These are phyloP conservation scores for Gymnoscopelus braueri DNA, from an alignment of 2,797 vertebrate genomes.

Conservation along the genomic window DNA sequence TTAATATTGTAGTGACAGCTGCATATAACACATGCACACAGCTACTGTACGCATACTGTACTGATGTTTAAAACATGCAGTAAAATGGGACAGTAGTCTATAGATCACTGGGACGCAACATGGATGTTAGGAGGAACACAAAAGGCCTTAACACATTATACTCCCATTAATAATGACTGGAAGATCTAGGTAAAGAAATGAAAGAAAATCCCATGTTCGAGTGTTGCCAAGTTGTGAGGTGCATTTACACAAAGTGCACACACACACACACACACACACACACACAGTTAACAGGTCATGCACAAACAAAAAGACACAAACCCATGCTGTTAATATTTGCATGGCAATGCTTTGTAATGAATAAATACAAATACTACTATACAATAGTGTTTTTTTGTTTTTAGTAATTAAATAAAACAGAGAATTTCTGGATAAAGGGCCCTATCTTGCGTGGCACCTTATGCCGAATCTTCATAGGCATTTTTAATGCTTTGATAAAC, in stretches of 20 bases:
- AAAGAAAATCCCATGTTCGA: no score
- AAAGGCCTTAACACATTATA: no score
- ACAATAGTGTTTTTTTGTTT: constrained; percentile 7
- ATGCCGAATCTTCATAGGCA: no score
- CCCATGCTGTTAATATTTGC: constrained; percentile 9
- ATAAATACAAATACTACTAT: no score
- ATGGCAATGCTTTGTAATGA: constrained; percentile 16
- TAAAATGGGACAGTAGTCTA: no score
- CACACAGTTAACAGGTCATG: background rate
- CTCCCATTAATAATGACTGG: no score
- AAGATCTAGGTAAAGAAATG: no score
- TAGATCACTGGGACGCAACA: no score
- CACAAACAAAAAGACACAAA: constrained; percentile 15
- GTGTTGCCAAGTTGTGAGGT: no score
- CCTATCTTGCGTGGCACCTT: no score
- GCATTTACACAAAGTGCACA: constrained; percentile 7
- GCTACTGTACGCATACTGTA: background rate
- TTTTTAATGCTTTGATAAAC: no score
- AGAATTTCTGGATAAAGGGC: constrained; percentile 1
- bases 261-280: no score
- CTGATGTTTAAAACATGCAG: background rate
- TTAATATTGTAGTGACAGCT: background rate
- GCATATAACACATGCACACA: constrained; percentile 24
- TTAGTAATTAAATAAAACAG: constrained; percentile 4
- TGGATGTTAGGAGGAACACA: background rate